A percentile compares a stretch with the other conserved stretches of the same genome.
Evolutionary conservation across 2,888 invertebrate species (phyloP).

Genomic region (Thysanoteuthis rhombus): DNA sequence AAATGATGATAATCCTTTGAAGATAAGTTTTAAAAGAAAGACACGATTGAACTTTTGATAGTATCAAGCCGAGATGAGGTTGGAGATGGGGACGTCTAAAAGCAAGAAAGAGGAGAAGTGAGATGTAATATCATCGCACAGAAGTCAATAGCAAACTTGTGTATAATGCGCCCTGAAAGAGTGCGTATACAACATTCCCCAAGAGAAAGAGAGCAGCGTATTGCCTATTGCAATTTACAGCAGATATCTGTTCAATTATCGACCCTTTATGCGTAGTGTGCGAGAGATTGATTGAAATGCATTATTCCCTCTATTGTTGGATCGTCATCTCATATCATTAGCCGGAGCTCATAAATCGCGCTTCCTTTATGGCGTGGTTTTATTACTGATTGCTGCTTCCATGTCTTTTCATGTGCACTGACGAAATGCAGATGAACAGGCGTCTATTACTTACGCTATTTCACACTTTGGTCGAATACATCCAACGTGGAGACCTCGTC

Average conservation of each 20-base stretch:
- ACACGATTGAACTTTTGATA: not conserved
- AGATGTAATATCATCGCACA: not conserved
- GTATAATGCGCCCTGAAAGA: not conserved
- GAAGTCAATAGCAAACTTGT: not conserved
- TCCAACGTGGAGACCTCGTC: not conserved
- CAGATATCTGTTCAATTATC: conserved; percentile 12
- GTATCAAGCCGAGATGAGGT: not conserved
- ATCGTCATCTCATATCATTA: conserved; percentile 12
- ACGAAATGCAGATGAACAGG: not conserved
- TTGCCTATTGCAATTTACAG: not conserved
- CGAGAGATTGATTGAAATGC: not conserved
- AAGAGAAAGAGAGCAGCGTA: not conserved
- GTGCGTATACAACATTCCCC: not conserved
- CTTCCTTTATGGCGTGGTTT: not conserved
- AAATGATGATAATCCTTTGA: not conserved
- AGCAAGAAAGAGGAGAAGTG: not conserved
- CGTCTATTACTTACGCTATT: not conserved
- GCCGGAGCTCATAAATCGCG: not conserved
- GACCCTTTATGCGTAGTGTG: not conserved
- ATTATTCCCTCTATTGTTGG: not conserved
- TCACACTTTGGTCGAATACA: not conserved
- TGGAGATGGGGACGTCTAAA: not conserved
- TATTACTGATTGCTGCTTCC: conserved; percentile 12
- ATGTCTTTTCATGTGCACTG: conserved; percentile 12
- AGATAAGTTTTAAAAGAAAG: not conserved